Percentiles rank a stretch among this genome's conserved stretches.
phyloP scores from a whole-genome alignment of 2,888 invertebrate species.

The Drosophila robusta region DNA sequence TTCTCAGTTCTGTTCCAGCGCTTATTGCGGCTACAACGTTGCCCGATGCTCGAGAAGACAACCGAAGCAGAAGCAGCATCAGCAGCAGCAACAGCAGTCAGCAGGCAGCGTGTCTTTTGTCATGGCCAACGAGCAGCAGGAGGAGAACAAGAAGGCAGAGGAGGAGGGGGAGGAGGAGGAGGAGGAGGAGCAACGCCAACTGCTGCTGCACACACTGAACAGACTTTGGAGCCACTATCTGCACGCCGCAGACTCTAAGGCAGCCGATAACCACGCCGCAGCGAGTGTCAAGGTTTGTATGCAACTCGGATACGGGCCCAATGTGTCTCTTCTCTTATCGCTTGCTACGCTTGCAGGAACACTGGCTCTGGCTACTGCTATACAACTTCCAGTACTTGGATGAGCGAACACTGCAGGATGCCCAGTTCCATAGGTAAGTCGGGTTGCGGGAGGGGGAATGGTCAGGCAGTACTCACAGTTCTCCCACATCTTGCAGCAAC shows the following conservation, averaged over 20 bases:
- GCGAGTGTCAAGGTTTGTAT: constrained; percentile 78
- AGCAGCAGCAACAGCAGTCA: constrained; percentile 21
- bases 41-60: constrained; percentile 57
- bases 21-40: constrained; percentile 62
- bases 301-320: constrained; percentile 35
- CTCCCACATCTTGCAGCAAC: constrained; percentile 62
- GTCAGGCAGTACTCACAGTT: not conserved
- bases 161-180: constrained; percentile 5
- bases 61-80: constrained; percentile 20
- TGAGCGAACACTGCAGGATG: constrained; percentile 60
- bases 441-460: no score
- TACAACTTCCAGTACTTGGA: constrained; percentile 80
- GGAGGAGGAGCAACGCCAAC: constrained; percentile 54
- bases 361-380: constrained; percentile 81
- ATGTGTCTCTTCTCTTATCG: constrained; percentile 16
- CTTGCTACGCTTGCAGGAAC: constrained; percentile 68
- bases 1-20: constrained; percentile 63
- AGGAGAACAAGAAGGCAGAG: not conserved
- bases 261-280: constrained; percentile 52
- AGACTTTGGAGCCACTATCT: constrained; percentile 82
- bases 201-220: constrained; percentile 76
- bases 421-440: constrained; percentile 71
- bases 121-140: constrained; percentile 52
- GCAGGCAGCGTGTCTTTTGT: constrained; percentile 41
- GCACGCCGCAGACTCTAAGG: constrained; percentile 59